Conservation (phyloP, 2,113 vertebrate genomes). For the Lycocorax pyrrhopterus region DNA sequence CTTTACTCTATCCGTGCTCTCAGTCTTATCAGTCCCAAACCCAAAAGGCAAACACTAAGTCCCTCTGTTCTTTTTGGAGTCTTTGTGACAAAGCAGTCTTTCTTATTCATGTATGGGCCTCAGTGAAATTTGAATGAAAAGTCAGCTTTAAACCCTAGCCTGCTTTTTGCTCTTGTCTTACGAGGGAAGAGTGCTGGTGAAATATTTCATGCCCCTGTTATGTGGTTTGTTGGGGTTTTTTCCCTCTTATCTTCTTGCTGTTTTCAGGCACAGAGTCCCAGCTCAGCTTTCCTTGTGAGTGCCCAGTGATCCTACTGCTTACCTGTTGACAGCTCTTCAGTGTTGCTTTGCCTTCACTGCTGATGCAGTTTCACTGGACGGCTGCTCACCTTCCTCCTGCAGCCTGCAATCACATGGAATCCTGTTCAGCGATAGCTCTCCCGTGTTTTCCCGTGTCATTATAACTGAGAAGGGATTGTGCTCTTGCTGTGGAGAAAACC, state of each 20-base stretch:
- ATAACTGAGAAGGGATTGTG: neutral
- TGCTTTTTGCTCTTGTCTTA: neutral
- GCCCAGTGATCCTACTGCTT: neutral
- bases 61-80: neutral
- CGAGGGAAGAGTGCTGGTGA: neutral
- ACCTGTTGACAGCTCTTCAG: neutral
- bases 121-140: neutral
- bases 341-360: neutral
- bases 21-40: neutral
- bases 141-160: neutral
- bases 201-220: neutral
- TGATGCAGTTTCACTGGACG: neutral
- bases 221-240: neutral
- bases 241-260: neutral
- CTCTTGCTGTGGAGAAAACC: neutral
- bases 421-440: neutral
- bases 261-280: neutral
- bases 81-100: neutral
- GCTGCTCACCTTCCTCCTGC: neutral
- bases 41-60: neutral
- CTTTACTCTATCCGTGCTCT: neutral
- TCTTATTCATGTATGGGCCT: accelerated
- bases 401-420: neutral
- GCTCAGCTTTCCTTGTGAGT: neutral
- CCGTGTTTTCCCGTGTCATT: neutral